These are phyloP conservation scores for Sebastes oblongus DNA, from an alignment of 2,797 vertebrate species.

Conservation along the genomic window DNA sequence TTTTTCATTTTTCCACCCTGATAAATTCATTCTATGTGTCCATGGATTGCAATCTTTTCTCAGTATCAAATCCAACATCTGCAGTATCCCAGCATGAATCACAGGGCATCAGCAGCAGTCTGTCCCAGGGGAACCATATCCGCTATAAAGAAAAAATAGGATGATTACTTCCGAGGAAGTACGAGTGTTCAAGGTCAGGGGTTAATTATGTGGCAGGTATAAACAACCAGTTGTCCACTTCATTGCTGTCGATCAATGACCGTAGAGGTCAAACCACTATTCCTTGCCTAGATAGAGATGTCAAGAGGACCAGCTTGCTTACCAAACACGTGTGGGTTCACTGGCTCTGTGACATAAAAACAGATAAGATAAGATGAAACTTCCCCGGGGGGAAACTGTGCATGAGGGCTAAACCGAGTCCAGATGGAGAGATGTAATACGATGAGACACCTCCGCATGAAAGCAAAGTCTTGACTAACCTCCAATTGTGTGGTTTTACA, in stretches of 20 bases:
- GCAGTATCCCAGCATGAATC: conserved; percentile 21
- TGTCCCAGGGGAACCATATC: conserved; percentile 14
- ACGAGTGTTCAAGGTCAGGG: conserved; percentile 39
- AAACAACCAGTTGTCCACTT: conserved; percentile 47
- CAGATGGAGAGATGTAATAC: conserved; percentile 34
- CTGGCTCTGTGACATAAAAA: conserved; percentile 11
- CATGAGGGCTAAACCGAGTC: conserved; percentile 21
- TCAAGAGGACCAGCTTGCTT: conserved; percentile 23
- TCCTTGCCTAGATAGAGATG: conserved; percentile 4
- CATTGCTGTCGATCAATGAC: conserved; percentile 25
- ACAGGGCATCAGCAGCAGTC: background rate
- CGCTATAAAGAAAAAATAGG: background rate
- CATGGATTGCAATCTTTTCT: conserved; percentile 1
- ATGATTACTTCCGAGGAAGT: conserved; percentile 47
- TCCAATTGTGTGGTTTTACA: conserved; percentile 21
- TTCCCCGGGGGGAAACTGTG: background rate
- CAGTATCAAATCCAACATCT: conserved; percentile 32
- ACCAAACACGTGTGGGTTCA: conserved; percentile 11
- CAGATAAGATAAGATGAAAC: conserved; percentile 16
- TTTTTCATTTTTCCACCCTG: background rate
- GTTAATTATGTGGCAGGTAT: conserved; percentile 59
- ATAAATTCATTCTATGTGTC: conserved; percentile 6
- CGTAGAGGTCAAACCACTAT: conserved; percentile 16
- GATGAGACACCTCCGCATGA: conserved; percentile 21
- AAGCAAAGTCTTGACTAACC: conserved; percentile 34